A percentile compares a stretch with the other conserved stretches of the same genome.
These are phyloP conservation scores for Xiphophorus couchianus DNA, from an alignment of 2,113 vertebrate species.

Conservation along the genomic window DNA sequence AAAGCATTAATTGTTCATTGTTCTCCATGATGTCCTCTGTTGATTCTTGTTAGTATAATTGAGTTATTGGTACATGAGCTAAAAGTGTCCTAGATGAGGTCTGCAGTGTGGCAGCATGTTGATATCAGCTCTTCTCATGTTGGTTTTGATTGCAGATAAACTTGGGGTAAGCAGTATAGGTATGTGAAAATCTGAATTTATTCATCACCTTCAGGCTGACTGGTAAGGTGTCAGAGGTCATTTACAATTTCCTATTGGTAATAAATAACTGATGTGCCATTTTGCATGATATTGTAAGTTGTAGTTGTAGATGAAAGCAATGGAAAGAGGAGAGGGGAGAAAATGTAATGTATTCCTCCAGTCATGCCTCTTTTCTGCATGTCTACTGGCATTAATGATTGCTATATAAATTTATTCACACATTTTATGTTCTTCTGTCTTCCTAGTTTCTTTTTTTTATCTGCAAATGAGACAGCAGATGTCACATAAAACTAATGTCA, in stretches of 20 bases:
- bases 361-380: not conserved
- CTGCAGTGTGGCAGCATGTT: not conserved
- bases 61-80: not conserved
- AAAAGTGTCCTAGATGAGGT: not conserved
- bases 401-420: not conserved
- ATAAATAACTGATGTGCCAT: slow-evolving; percentile 33
- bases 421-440: not conserved
- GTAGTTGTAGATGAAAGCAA: slow-evolving; percentile 1
- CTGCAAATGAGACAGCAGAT: not conserved
- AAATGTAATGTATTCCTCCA: not conserved
- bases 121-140: not conserved
- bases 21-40: no score
- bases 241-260: slow-evolving; percentile 8
- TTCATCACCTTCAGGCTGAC: slow-evolving; percentile 10
- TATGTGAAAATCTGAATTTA: not conserved
- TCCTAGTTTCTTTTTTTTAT: not conserved
- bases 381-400: not conserved
- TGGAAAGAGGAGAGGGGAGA: not conserved
- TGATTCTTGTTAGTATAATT: not conserved
- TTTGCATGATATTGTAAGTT: not conserved
- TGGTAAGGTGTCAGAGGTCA: not conserved
- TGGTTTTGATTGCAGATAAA: not conserved
- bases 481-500: not conserved
- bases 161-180: not conserved
- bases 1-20: no score